Conservation (phyloP, 2,113 vertebrate genomes). For the Ovibos moschatus region DNA sequence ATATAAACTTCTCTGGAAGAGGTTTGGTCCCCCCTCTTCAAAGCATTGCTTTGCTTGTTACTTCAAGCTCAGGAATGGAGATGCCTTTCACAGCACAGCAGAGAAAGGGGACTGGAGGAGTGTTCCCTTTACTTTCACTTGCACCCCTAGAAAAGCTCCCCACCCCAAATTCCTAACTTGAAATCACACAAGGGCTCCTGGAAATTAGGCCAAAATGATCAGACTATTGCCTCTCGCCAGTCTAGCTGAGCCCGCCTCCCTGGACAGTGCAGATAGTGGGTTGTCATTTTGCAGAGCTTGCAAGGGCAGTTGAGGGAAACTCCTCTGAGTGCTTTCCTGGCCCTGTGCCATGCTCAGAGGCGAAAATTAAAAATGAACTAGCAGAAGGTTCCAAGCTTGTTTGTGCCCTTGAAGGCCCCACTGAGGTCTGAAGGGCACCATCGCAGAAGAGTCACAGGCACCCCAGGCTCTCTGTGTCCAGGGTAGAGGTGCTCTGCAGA, state of each 20-base stretch:
- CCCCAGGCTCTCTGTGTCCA: background rate
- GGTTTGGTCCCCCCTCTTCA: background rate
- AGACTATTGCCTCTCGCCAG: background rate
- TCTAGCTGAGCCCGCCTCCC: background rate
- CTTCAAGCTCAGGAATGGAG: background rate
- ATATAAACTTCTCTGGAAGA: background rate
- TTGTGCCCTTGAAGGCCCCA: slow-evolving; percentile 56
- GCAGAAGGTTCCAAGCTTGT: slow-evolving; percentile 11
- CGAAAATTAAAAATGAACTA: slow-evolving; percentile 42
- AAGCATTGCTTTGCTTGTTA: background rate
- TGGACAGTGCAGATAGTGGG: background rate
- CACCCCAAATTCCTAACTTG: background rate
- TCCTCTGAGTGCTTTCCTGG: slow-evolving; percentile 75
- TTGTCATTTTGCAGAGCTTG: slow-evolving; percentile 41
- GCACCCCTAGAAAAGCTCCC: background rate
- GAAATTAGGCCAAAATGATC: background rate
- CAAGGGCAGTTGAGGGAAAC: slow-evolving; percentile 58
- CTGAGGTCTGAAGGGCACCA: slow-evolving; percentile 16
- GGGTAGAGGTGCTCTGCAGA: background rate
- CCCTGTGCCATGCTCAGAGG: slow-evolving; percentile 68
- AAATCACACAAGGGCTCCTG: background rate
- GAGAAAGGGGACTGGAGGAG: background rate
- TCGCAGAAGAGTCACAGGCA: background rate
- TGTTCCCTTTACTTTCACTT: background rate
- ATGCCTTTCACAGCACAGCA: background rate